Base-by-base conservation (phyloP, 2,113 vertebrate genomes). In the Silurus asotus region DNA sequence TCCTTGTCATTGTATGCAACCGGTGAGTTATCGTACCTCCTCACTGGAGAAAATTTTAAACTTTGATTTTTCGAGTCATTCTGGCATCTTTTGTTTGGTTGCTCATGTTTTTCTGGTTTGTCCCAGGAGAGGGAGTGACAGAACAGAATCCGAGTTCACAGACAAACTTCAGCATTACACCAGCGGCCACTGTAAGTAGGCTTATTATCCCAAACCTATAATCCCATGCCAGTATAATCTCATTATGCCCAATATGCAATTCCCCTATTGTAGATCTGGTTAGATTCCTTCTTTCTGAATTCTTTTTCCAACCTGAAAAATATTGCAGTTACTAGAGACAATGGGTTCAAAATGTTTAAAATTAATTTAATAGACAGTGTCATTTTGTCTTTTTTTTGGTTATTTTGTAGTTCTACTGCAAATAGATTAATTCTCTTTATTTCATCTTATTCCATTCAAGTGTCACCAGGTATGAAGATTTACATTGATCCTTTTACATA, bases 381-480 rank as follows among this genome's bases (percentile, higher is more conserved):
- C 6, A 15, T 48, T 70, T 45, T 14, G 15, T 8, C 6, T 4
- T 45, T 70, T 72, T 72, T 45, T 1, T 62, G 8, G 9, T 48
- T 72, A 17, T 48, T 37, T 72, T 48, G 45, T 72, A 75, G 48
- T 51, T 51, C 10, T 77, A 58, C 25, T 37, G 14, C 37, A 19
- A 78, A 37, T 37, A 15, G 76, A 28, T 59, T 1, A 45, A 49
- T 25, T 51, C 82, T 86, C 76, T 37, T 37, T 37, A 37, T 37
- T 37, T 37, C n/a, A 75, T 87, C 84, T 86, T 87, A 37, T 75
- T 90, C 70, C 86, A 11, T 91, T 83, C 90, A 88, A 97, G 97
- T 97, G 95, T 97, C 97, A 72, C 97, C 97, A 72, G 97, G 98
- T 87, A 98, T 99, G 98, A 99, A 99, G 94, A 99, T 99, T 90